phyloP scores from a whole-genome alignment of 2,797 vertebrate genomes.

The Macropus fuliginosus region DNA sequence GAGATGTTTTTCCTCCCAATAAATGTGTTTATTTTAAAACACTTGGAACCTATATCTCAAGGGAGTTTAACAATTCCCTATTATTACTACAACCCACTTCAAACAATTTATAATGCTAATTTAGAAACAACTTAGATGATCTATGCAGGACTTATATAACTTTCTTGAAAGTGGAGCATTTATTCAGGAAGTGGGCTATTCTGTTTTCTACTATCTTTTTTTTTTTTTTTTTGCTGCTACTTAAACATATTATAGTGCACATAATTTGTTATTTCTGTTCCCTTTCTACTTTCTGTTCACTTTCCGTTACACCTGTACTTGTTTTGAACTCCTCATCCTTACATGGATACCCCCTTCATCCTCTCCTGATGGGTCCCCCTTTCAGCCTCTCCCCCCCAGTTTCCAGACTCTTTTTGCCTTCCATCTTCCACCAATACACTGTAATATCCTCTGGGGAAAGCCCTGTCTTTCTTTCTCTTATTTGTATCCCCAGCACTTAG shows the following conservation, averaged over 20 bases:
- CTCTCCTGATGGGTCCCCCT: too few relatives aligned
- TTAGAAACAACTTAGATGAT: background rate
- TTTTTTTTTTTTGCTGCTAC: background rate
- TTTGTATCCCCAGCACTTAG: background rate
- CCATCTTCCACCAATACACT: background rate
- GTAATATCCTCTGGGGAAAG: background rate
- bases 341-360: background rate
- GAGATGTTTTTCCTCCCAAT: constrained; percentile 23
- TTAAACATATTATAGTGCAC: background rate
- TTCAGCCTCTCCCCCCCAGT: background rate
- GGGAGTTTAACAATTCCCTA: background rate
- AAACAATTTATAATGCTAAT: background rate
- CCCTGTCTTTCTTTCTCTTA: background rate
- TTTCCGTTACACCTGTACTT: too few relatives aligned
- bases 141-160: constrained; percentile 10
- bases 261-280: background rate
- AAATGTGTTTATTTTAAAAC: background rate
- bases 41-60: background rate
- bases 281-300: too few relatives aligned
- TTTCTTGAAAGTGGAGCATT: constrained; percentile 27
- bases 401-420: background rate
- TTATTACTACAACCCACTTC: background rate
- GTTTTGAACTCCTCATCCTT: background rate
- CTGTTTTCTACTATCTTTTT: background rate
- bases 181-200: background rate